Base-by-base conservation (phyloP, 2,888 invertebrate species). In the Diplazon laetatorius region DNA sequence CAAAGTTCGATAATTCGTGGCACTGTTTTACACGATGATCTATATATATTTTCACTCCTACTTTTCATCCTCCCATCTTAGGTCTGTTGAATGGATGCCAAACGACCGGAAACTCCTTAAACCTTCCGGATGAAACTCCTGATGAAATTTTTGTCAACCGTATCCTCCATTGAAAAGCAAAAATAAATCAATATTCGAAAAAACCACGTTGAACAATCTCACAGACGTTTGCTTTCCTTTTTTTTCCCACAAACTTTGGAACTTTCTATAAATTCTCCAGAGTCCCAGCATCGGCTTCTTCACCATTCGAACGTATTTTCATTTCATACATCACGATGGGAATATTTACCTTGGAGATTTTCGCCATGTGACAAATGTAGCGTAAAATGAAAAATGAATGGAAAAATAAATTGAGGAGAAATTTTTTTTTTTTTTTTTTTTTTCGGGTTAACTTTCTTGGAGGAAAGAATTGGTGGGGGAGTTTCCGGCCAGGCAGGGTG, bases 321-420 rank as follows among this genome's bases (percentile, higher is more conserved):
- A 52, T 62, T 68, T 39, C 66, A 39, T 71, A 55, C 52, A 71
- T 75, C 66, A 55, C 63, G 18, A 12, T n/a, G n/a, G 37, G 30
- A 59, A 52, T 59, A 39, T 50, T 37, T 52, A 39, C 30, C 22
- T 9, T 12, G 25, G 25, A 14, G 50, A 60, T 50, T 66, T 71
- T 20, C 30, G 39, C 25, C 55, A 55, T 63, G 55, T 35, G 50
- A 63, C 76, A 57, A 59, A 50, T 37, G 22, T 66, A 60, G 50
- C 48, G 55, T 44, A 52, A 37, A 60, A 55, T 66, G 62, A 65
- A 75, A 60, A 78, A 76, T 73, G 68, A 76, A 75, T n/a, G 42
- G 57, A 18, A 25, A 78, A 68, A 78, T 80, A 81, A 81, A 81
- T 78, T 71, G 81, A 60, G 80, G 75, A 70, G 73, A 70, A 80